phyloP scores from a whole-genome alignment of 2,888 invertebrate genomes.

The Venustoraphidia nigricollis region DNA sequence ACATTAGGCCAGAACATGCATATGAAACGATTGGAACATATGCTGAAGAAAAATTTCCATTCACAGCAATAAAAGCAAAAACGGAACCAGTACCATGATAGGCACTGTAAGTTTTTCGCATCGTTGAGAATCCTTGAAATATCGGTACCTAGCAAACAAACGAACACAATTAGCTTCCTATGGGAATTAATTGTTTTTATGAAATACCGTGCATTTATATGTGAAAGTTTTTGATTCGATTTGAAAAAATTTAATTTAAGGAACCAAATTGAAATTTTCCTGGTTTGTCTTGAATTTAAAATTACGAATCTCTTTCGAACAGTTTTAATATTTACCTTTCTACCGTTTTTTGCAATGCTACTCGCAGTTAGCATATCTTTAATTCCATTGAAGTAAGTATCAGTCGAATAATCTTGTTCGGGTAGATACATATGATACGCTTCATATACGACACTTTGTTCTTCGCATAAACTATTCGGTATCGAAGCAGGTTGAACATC shows the following conservation, averaged over 20 bases:
- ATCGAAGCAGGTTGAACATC: constrained; percentile 35
- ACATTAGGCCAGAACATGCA: constrained; percentile 38
- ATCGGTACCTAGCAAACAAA: no score
- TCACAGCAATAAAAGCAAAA: constrained; percentile 38
- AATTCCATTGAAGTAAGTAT: constrained; percentile 44
- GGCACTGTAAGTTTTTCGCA: constrained; percentile 36
- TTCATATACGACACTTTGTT: constrained; percentile 27
- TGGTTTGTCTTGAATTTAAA: no score
- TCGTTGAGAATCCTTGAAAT: constrained; percentile 10
- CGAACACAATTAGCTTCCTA: no score
- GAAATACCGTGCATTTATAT: no score
- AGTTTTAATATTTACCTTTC: constrained; percentile 28
- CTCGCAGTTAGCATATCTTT: constrained; percentile 42
- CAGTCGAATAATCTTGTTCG: constrained; percentile 34
- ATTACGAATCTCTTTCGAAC: no score
- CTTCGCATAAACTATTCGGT: constrained; percentile 23
- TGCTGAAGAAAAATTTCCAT: constrained; percentile 31
- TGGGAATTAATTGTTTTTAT: no score
- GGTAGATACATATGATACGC: constrained; percentile 47
- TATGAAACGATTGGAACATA: constrained; percentile 55
- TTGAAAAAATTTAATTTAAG: no score
- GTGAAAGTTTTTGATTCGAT: no score
- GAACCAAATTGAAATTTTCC: no score
- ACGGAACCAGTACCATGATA: constrained; percentile 47
- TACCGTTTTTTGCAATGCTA: constrained; percentile 34